Conservation (phyloP, 2,113 vertebrate species). For the Pygoscelis adeliae region DNA sequence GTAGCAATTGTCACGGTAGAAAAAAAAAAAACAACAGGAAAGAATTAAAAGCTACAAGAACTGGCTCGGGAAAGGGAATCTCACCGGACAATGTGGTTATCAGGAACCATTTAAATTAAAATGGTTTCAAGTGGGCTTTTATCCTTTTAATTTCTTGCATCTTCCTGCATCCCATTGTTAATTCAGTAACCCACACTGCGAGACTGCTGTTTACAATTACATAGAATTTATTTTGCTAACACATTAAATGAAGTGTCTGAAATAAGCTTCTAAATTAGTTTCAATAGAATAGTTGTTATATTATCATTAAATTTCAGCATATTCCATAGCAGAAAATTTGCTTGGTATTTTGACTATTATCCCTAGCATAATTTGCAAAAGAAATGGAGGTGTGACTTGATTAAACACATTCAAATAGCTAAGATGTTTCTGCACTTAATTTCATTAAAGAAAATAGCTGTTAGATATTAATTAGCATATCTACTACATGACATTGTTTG, state of each 20-base stretch:
- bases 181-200: not conserved
- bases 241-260: conserved; percentile 42
- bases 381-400: conserved; percentile 45
- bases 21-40: not conserved
- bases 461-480: conserved; percentile 59
- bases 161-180: conserved; percentile 5
- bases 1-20: not conserved
- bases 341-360: conserved; percentile 40
- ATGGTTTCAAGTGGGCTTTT: not conserved
- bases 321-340: conserved; percentile 10
- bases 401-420: conserved; percentile 24
- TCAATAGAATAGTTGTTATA: conserved; percentile 17
- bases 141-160: not conserved
- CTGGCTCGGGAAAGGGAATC: not conserved
- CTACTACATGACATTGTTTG: conserved; percentile 35
- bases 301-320: conserved; percentile 39
- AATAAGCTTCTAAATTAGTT: conserved; percentile 60
- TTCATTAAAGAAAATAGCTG: conserved; percentile 57
- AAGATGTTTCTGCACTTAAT: conserved; percentile 40
- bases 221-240: conserved; percentile 50
- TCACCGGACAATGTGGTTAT: not conserved
- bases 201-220: conserved; percentile 39
- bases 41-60: not conserved
- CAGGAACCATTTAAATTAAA: not conserved
- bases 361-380: conserved; percentile 16